These are phyloP conservation scores for Lamprologus callipterus DNA, from an alignment of 2,113 vertebrate species.

Conservation along the genomic window DNA sequence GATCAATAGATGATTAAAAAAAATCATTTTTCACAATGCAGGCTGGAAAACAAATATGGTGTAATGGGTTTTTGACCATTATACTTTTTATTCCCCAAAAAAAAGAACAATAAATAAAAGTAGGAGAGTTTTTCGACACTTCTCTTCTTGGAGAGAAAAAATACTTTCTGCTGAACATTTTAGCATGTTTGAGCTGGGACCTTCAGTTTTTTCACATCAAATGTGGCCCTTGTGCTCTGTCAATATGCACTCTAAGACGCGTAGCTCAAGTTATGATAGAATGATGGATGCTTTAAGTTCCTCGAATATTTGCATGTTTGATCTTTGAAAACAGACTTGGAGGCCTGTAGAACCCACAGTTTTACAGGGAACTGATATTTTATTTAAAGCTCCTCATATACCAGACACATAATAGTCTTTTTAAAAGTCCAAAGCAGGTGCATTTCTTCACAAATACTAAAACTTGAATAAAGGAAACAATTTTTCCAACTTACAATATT, in stretches of 20 bases:
- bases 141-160: neutral
- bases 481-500: neutral
- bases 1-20: rapidly evolving
- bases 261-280: neutral
- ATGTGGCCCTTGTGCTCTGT: neutral
- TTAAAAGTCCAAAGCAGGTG: neutral
- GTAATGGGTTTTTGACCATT: neutral
- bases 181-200: neutral
- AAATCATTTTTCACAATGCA: neutral
- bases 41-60: neutral
- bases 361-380: neutral
- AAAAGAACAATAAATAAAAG: neutral
- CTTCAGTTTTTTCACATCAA: neutral
- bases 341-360: neutral
- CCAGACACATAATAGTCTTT: neutral
- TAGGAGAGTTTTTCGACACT: neutral
- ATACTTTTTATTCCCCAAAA: neutral
- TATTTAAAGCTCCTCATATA: neutral
- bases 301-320: neutral
- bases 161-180: neutral
- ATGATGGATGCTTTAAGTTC: neutral
- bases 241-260: neutral
- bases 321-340: neutral
- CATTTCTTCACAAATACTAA: neutral
- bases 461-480: neutral